Base-by-base conservation (phyloP, 2,797 vertebrate genomes). In the Australoheros facetus region DNA sequence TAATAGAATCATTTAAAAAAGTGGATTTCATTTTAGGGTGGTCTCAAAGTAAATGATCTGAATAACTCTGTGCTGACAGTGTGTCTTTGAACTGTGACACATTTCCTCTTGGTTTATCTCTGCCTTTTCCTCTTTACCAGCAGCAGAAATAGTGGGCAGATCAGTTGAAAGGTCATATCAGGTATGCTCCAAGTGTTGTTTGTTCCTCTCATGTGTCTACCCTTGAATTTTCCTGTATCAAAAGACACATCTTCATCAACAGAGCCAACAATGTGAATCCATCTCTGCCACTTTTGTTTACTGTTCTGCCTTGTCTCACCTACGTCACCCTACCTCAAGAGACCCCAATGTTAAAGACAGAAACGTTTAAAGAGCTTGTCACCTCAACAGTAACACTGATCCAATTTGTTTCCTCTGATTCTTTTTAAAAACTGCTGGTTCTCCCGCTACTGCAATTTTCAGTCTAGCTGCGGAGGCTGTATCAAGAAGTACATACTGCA, bases 221-320 rank as follows among this genome's bases (percentile, higher is more conserved):
- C 83, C 82, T 90, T 87, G 70, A 78, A 81, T 85, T 87, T 57
- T 72, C 78, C 83, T 57, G 62, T 5, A 77, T 85, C 74, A 82
- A 76, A 88, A 87, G 73, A 81, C 85, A 75, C 73, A 70, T 81
- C 83, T 86, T 90, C 87, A 80, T 90, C 89, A 86, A 83, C 85
- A 66, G 62, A 83, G 86, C 59, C 82, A 87, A 82, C 82, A 70
- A 30, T 71, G 70, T 84, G 86, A 88, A 93, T 92, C 86, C 82
- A 81, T 87, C 83, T 83, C 78, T 79, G 77, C 69, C 87, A 54
- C 56, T 75, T 76, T 53, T 86, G 83, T 93, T 90, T 91, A 84
- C 82, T 62, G 56, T 77, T 79, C 73, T 72, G 70, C 77, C 81
- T 55, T 26, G 55, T 78, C 75, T 76, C 7, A 7, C 82, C 87